Base-by-base conservation (phyloP, 2,888 invertebrate species). In the Metopia argyrocephala region DNA sequence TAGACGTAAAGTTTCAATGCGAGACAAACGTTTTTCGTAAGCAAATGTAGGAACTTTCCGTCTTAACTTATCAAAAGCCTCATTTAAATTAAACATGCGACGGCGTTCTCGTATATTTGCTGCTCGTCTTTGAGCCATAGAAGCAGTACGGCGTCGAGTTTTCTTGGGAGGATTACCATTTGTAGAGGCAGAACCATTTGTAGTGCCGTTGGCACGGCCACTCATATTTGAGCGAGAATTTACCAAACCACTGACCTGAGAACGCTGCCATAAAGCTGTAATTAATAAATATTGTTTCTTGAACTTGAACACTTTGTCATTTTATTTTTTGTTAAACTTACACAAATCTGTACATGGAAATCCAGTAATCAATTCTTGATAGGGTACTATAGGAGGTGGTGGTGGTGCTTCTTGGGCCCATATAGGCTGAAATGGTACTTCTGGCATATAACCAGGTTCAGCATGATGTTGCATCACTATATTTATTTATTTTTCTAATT, bases 31-130 rank as follows among this genome's bases (percentile, higher is more conserved):
- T 90, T 98, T 98, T 90, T 98, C 98, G 89, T 98, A 98, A 0
- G 98, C 98, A 87, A 98, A 98, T 0, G 98, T 98, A 21, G 98
- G 98, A 85, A 95, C 96, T 92, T 97, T 97, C 86, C 97, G 93
- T 27, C 98, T 92, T 50, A 98, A 91, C 88, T 96, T 96, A 89
- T 98, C 98, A 87, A 98, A 98, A 1, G 98, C 98, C 89, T 97
- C 97, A 89, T 98, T 98, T 82, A 98, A 92, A 91, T 97, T 98
- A 90, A 97, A 97, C 97, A 98, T 98, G 82, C 98, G 93, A 23
- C 97, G 93, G 65, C 98, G 92, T 90, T 98, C 98, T 3, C 97
- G 93, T 83, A 97, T 97, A 91, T 98, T 98, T 27, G 97, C 97
- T 0, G 97, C 97, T 68, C 97, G 93, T 45, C 97, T 92, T 89